Base-by-base conservation (phyloP, 2,797 vertebrate genomes). In the Oryzias dopingdopingensis region DNA sequence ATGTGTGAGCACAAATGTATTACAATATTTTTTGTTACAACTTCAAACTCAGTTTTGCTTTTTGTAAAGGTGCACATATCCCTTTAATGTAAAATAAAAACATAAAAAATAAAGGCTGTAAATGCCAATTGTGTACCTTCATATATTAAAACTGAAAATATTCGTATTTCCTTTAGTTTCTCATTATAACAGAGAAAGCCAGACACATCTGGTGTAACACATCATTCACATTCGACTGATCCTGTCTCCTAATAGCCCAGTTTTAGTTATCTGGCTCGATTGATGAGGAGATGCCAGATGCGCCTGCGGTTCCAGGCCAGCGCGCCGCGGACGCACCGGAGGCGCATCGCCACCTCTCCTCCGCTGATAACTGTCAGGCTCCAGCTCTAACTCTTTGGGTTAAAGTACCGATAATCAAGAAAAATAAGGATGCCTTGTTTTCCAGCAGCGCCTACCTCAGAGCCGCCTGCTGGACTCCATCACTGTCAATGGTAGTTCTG, bases 161-260 rank as follows among this genome's bases (percentile, higher is more conserved):
- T 32, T 56, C 67, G 48, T 29, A 32, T 59, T 63, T 23, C 70
- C 49, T 48, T 14, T 55, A 70, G 55, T 70, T 48, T 63, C 76
- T 76, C 68, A 76, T 82, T 79, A 77, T 56, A 62, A 78, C 77
- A 67, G 63, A 66, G 23, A 37, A 49, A 62, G 67, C 24, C 62
- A 69, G 80, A 84, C 84, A 74, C 86, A 86, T 77, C 81, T 86
- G 85, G 69, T 73, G 72, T 73, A 52, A 56, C 58, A 56, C 53
- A 83, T 86, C 84, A 67, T 84, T 76, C 81, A 82, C 85, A 79
- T 78, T 54, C 56, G 63, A 83, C 75, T 85, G 84, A 68, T 62
- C 56, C 72, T 67, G 79, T 32, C 68, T 76, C 50, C 43, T 76
- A 74, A 77, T 32, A 68, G 61, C 51, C 37, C 65, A 48, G 66